Percentiles rank a stretch among this genome's conserved stretches.
These are phyloP conservation scores for Carassius gibelio DNA, from an alignment of 2,113 vertebrate species.

Conservation along the genomic window DNA sequence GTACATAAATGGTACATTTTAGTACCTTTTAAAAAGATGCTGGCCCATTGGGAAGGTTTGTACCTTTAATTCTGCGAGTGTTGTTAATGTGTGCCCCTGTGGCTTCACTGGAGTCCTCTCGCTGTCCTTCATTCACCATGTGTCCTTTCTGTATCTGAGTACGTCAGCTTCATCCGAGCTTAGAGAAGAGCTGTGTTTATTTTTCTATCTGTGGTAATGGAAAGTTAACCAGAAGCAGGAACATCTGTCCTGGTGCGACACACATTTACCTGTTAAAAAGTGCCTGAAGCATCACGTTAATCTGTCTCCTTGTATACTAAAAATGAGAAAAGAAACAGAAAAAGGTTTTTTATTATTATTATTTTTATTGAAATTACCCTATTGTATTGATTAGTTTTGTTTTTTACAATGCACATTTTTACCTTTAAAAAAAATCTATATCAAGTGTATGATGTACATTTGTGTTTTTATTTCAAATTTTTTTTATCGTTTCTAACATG, in stretches of 20 bases:
- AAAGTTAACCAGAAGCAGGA: slow-evolving; percentile 77
- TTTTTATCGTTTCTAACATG: slow-evolving; percentile 90
- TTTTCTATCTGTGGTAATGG: slow-evolving; percentile 84
- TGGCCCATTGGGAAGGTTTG: background rate
- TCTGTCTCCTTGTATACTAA: slow-evolving; percentile 85
- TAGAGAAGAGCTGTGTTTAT: slow-evolving; percentile 65
- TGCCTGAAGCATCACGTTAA: slow-evolving; percentile 84
- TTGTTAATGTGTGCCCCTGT: background rate
- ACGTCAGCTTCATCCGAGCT: slow-evolving; percentile 48
- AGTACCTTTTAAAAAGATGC: background rate
- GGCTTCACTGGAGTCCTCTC: slow-evolving; percentile 19
- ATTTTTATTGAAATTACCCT: slow-evolving; percentile 69
- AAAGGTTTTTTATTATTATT: no score
- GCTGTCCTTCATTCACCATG: slow-evolving; percentile 18
- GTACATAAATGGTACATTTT: background rate
- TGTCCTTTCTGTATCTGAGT: slow-evolving; percentile 36
- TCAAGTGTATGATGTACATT: slow-evolving; percentile 92
- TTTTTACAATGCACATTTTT: slow-evolving; percentile 85
- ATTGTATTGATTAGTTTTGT: slow-evolving; percentile 73
- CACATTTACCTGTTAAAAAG: slow-evolving; percentile 83
- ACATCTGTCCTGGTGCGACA: slow-evolving; percentile 67
- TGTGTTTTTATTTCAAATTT: slow-evolving; percentile 63
- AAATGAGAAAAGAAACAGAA: slow-evolving; percentile 60
- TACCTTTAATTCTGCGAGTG: background rate
- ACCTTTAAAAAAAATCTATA: slow-evolving; percentile 84